phyloP scores from a whole-genome alignment of 2,113 vertebrate genomes.

The Eonycteris spelaea region DNA sequence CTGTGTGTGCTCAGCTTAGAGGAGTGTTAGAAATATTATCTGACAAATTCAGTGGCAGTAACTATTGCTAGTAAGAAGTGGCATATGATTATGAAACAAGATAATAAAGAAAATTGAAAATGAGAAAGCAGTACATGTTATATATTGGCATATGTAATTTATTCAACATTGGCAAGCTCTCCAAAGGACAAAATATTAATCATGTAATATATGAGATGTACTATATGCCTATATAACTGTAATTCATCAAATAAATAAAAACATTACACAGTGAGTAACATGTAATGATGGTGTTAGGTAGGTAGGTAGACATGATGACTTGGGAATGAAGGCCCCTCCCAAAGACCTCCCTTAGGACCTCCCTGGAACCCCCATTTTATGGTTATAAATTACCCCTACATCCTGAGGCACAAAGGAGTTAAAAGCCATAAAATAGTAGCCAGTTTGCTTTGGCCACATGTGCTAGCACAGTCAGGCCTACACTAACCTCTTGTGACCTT shows the following conservation, averaged over 20 bases:
- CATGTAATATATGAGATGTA: not conserved
- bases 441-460: no score
- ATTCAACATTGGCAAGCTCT: not conserved
- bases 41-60: not conserved
- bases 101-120: not conserved
- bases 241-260: not conserved
- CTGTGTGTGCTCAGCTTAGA: not conserved
- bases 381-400: no score
- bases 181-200: not conserved
- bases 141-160: not conserved
- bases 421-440: no score
- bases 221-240: not conserved
- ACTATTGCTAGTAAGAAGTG: not conserved
- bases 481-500: no score
- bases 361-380: no score
- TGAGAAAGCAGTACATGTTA: not conserved
- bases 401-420: no score
- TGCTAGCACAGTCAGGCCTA: no score
- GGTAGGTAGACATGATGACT: no score
- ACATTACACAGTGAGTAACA: not conserved
- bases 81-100: not conserved
- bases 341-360: no score
- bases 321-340: no score
- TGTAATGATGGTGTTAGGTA: not conserved
- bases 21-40: not conserved